Conservation (phyloP, 1,140 invertebrate species). For the Telenomus remus region DNA sequence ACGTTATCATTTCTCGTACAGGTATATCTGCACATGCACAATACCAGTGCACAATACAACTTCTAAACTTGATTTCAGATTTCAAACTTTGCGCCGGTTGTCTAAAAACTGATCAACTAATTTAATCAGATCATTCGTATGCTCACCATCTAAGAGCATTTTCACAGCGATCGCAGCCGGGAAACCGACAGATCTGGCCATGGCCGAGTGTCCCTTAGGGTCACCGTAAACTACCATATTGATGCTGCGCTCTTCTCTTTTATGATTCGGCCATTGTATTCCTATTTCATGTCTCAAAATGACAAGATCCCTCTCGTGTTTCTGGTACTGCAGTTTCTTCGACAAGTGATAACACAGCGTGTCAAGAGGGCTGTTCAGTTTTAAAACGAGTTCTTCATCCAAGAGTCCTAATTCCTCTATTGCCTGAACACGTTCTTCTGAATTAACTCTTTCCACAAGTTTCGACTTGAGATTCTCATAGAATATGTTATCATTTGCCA, state of each 20-base stretch:
- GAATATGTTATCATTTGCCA: constrained; percentile 91
- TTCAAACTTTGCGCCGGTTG: too few relatives aligned
- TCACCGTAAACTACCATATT: constrained; percentile 97
- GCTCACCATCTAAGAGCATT: constrained; percentile 95
- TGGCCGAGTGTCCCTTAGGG: constrained; percentile 89
- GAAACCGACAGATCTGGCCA: constrained; percentile 98
- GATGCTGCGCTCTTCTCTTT: constrained; percentile 88
- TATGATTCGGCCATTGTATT: constrained; percentile 93
- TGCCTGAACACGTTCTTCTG: constrained; percentile 80
- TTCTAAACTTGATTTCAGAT: too few relatives aligned
- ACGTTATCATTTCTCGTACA: too few relatives aligned
- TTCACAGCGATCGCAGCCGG: constrained; percentile 97
- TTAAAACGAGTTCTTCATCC: constrained; percentile 87
- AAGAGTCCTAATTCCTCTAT: constrained; percentile 92
- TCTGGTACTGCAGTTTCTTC: constrained; percentile 86
- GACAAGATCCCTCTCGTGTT: constrained; percentile 93
- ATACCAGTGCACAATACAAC: too few relatives aligned
- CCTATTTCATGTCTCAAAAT: constrained; percentile 95
- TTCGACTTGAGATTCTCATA: constrained; percentile 93
- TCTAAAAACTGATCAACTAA: too few relatives aligned
- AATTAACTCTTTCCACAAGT: constrained; percentile 84
- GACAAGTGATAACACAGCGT: constrained; percentile 94
- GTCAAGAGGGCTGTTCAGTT: constrained; percentile 91
- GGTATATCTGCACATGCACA: too few relatives aligned
- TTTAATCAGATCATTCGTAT: too few relatives aligned